Conservation (phyloP, 2,113 vertebrate species). For the Notechis scutatus region DNA sequence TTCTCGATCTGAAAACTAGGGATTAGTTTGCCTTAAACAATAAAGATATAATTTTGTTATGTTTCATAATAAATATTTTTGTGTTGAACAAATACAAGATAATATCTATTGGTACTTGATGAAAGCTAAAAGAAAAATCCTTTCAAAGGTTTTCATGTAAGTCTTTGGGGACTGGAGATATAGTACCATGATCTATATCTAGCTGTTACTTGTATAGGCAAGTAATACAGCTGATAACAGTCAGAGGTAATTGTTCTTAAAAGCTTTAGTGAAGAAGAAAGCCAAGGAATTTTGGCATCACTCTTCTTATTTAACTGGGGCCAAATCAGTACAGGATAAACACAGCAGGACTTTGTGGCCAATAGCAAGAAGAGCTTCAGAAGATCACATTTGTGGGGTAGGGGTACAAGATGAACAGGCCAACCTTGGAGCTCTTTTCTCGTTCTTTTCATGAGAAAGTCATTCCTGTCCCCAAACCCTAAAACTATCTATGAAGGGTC, state of each 20-base stretch:
- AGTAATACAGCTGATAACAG: not conserved
- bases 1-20: not conserved
- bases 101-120: not conserved
- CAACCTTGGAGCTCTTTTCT: not conserved
- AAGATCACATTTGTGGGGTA: not conserved
- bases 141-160: conserved; percentile 5
- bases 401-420: not conserved
- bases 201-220: not conserved
- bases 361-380: not conserved
- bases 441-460: not conserved
- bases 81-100: not conserved
- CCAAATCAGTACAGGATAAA: not conserved
- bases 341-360: not conserved
- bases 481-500: not conserved
- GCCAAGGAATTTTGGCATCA: not conserved
- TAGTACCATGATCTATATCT: not conserved
- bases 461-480: not conserved
- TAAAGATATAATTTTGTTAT: not conserved
- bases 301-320: not conserved
- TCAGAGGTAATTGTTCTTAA: not conserved
- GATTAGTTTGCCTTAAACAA: not conserved
- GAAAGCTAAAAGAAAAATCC: not conserved
- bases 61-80: not conserved
- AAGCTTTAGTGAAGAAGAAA: not conserved
- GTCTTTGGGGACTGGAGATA: not conserved